Evolutionary conservation across 2,113 vertebrate species (phyloP).

Genomic region (Rutilus rutilus): DNA sequence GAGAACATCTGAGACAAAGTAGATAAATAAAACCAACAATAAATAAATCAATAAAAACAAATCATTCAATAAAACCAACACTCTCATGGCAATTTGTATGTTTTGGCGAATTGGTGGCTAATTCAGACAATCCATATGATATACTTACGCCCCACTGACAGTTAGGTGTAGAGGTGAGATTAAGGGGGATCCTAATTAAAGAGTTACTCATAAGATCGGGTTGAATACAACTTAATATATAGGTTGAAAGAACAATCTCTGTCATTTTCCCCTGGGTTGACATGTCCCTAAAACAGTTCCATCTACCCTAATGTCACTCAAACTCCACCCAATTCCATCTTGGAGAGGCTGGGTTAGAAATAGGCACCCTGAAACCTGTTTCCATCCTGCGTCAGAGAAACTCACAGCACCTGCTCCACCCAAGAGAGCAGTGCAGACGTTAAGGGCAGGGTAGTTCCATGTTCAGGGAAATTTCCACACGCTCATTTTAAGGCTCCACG

Average conservation of each 20-base stretch:
- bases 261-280: background rate
- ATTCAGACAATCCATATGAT: background rate
- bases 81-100: background rate
- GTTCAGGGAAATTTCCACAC: slow-evolving; percentile 2
- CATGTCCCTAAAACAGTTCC: slow-evolving; percentile 18
- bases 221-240: background rate
- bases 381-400: slow-evolving; percentile 59
- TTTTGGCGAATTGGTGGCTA: background rate
- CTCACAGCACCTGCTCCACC: slow-evolving; percentile 57
- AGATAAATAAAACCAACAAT: no score
- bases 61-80: background rate
- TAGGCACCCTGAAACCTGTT: slow-evolving; percentile 66
- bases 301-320: background rate
- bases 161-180: background rate
- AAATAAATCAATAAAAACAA: no score
- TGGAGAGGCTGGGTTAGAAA: slow-evolving; percentile 65
- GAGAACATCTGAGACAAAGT: background rate
- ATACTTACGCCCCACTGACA: no score
- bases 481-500: background rate
- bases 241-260: background rate
- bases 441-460: slow-evolving; percentile 27
- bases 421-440: slow-evolving; percentile 64
- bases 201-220: background rate
- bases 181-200: background rate
- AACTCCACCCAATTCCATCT: slow-evolving; percentile 11